phyloP scores from a whole-genome alignment of 2,113 vertebrate genomes.

The Orthonyx spaldingii region DNA sequence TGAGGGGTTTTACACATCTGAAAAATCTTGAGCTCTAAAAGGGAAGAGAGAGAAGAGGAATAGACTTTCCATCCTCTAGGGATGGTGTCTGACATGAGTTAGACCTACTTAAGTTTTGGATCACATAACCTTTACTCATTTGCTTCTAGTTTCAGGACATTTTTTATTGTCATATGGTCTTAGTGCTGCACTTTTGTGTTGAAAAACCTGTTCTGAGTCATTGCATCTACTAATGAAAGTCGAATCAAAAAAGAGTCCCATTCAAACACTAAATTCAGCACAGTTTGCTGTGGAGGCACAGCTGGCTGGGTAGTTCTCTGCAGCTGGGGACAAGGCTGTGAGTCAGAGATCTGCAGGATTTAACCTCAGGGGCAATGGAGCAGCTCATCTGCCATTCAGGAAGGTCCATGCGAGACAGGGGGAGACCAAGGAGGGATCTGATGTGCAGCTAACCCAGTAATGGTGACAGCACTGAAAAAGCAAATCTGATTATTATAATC shows the following conservation, averaged over 20 bases:
- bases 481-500: conserved; percentile 12
- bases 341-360: not conserved
- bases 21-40: not conserved
- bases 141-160: not conserved
- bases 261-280: not conserved
- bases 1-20: not conserved
- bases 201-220: not conserved
- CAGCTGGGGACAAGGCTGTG: not conserved
- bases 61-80: not conserved
- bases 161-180: not conserved
- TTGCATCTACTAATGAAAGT: not conserved
- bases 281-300: not conserved
- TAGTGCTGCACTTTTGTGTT: not conserved
- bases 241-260: not conserved
- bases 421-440: not conserved
- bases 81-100: not conserved
- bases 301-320: not conserved
- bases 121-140: not conserved
- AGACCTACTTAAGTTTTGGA: not conserved
- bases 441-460: not conserved
- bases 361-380: not conserved
- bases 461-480: not conserved
- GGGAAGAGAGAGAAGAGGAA: not conserved
- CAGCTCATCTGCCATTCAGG: not conserved
- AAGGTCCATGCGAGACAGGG: not conserved